Evolutionary conservation across 2,888 invertebrate genomes (phyloP), one percentile per base, ranked within the genome.

Genomic region (Trichogramma dendrolimi): DNA sequence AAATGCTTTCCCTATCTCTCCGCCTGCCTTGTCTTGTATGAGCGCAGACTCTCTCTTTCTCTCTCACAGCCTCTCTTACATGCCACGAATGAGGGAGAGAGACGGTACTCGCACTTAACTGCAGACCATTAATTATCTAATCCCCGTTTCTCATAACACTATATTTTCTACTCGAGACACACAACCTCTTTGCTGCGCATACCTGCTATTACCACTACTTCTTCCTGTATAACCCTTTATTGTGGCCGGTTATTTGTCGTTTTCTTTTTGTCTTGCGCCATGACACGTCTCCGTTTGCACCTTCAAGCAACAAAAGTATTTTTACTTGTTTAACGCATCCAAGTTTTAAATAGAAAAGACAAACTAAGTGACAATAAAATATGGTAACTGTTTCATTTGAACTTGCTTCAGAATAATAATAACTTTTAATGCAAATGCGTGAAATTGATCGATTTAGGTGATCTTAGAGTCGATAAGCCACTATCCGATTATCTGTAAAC

Each of bases 71-170:
- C 48, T 11, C 6, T 14, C 48, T 48, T 48, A n/a, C 11, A 14
- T 48, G 48, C 27, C 48, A 27, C 27, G 27, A 27, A 27, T 48
- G 14, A 14, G n/a, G 11, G 48, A 48, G 48, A 48, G 48, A 52
- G 47, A 10, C 43, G 7, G 64, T n/a, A 47, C 10, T 11, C 55
- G 55, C 66, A 67, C 65, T 67, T 64, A 67, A 67, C 67, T 65
- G 66, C 63, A 65, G 65, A 55, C 64, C 67, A 69, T 69, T 69
- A 68, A 68, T 69, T 68, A 69, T 67, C 69, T 68, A 67, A 69
- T 69, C 67, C 67, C 63, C 61, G 67, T 60, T 58, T 14, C 66
- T 66, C 66, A 64, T 66, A 66, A 66, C 66, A 66, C 62, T 66
- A 66, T 64, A 66, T 66, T 63, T 61, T 47, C 41, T 55, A 11